These are phyloP conservation scores for Papilio aristodemus DNA, from an alignment of 1,140 invertebrate species.

Conservation along the genomic window DNA sequence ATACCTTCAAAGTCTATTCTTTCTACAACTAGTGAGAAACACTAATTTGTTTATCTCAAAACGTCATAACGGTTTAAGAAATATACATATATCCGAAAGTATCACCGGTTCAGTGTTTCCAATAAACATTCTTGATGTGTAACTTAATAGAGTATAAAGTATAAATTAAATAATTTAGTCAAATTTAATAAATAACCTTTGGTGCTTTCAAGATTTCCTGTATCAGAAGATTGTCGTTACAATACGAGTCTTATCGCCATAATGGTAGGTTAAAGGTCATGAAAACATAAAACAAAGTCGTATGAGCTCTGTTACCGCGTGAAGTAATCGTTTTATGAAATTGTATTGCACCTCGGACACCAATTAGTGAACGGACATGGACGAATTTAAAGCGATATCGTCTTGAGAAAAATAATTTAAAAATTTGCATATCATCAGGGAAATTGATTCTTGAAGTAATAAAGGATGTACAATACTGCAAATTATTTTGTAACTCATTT, in stretches of 20 bases:
- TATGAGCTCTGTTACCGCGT: not conserved
- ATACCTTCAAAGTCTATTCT: too few relatives aligned
- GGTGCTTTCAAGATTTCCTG: not conserved
- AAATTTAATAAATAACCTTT: conserved; percentile 1
- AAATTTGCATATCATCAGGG: conserved; percentile 15
- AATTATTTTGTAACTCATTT: not conserved
- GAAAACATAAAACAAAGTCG: conserved; percentile 27
- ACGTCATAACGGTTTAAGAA: too few relatives aligned
- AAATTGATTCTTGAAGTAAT: conserved; percentile 10
- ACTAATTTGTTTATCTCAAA: too few relatives aligned
- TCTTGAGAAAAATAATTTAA: conserved; percentile 18
- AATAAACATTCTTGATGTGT: not conserved
- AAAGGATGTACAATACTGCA: not conserved
- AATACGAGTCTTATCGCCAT: not conserved
- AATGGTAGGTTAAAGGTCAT: conserved; percentile 25
- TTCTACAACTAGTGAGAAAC: too few relatives aligned
- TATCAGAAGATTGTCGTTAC: not conserved
- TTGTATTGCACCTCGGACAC: conserved; percentile 25
- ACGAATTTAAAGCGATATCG: conserved; percentile 12
- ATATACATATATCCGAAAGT: too few relatives aligned
- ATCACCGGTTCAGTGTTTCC: not conserved
- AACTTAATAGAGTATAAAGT: too few relatives aligned
- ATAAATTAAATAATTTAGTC: conserved; percentile 23
- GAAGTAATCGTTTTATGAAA: conserved; percentile 13
- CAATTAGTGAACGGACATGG: conserved; percentile 21